phyloP scores from a whole-genome alignment of 2,888 invertebrate genomes.

The Eupithecia centaureata region DNA sequence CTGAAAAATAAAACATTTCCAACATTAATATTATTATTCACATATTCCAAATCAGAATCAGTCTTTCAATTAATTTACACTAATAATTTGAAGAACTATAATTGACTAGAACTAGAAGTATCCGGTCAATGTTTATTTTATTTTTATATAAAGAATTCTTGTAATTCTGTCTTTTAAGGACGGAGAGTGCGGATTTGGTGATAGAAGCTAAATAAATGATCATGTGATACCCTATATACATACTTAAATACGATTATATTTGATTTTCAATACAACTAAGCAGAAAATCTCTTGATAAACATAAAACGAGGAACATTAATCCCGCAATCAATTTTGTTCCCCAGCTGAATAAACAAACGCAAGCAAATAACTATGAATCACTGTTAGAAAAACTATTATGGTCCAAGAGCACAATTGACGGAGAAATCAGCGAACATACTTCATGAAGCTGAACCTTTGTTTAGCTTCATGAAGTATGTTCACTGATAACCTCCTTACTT shows the following conservation, averaged over 20 bases:
- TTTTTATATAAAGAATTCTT: no score
- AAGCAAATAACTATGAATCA: background rate
- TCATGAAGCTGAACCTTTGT: no score
- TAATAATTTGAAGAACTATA: no score
- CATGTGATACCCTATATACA: background rate
- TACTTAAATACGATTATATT: background rate
- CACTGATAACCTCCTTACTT: no score
- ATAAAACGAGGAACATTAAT: background rate
- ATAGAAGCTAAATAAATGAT: background rate
- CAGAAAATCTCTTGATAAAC: background rate
- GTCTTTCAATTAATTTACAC: no score
- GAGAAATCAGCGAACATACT: no score
- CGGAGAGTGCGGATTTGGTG: no score
- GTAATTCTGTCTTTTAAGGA: no score
- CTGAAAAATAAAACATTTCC: constrained; percentile 47
- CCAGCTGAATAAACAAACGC: constrained; percentile 7
- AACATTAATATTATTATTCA: background rate
- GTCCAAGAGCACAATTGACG: no score
- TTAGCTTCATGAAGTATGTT: no score
- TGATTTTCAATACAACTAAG: background rate
- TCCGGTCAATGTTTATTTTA: no score
- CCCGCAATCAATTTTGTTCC: background rate
- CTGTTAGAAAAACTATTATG: constrained; percentile 1
- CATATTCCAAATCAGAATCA: background rate
- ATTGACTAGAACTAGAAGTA: no score